Evolutionary conservation across 2,797 vertebrate genomes (phyloP).

Genomic region (Galaxias olidus): DNA sequence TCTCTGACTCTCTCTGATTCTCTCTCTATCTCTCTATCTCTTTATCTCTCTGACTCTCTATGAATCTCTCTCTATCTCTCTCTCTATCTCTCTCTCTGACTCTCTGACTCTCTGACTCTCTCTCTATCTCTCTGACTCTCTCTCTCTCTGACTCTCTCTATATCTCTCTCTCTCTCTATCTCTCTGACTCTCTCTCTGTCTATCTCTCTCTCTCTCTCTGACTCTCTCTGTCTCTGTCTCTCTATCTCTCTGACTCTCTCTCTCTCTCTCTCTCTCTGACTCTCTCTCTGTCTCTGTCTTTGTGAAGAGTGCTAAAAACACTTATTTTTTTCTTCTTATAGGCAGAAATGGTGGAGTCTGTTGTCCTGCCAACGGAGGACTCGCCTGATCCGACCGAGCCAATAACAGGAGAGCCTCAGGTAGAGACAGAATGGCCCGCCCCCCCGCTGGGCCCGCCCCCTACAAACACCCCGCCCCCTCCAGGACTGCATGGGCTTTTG

Average conservation of each 20-base stretch:
- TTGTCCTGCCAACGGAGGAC: slow-evolving; percentile 43
- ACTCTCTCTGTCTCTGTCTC: neutral
- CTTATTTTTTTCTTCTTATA: slow-evolving; percentile 56
- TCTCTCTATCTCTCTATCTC: neutral
- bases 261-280: no score
- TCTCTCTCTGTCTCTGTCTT: neutral
- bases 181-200: neutral
- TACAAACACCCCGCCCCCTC: slow-evolving; percentile 29
- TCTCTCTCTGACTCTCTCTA: no score
- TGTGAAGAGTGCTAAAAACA: neutral
- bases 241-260: neutral
- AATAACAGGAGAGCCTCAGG: slow-evolving; percentile 53
- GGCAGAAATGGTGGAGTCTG: slow-evolving; percentile 75
- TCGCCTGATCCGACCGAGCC: neutral
- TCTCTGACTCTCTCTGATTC: no score
- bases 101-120: neutral
- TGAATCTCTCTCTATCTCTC: no score
- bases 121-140: neutral
- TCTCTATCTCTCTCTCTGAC: neutral
- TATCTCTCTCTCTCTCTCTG: slow-evolving; percentile 10
- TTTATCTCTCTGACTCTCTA: no score
- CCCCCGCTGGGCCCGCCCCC: slow-evolving; percentile 35
- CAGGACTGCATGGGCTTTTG: slow-evolving; percentile 3
- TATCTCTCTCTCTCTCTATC: slow-evolving; percentile 6
- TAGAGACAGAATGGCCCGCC: slow-evolving; percentile 49